Conservation (phyloP, 1,140 invertebrate species). For the Drosophila kikkawai region DNA sequence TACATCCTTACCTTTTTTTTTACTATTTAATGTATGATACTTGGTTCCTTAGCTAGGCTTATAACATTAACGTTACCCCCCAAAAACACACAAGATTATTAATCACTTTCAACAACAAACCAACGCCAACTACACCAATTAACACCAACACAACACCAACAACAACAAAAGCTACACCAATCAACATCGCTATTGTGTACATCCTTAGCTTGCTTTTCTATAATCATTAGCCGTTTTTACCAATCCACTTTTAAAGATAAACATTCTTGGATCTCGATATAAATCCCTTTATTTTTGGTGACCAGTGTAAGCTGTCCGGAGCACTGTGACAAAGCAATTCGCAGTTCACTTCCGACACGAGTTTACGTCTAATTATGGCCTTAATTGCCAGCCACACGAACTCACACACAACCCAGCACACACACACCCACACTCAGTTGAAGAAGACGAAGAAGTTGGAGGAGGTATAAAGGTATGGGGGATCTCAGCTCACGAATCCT, state of each 20-base stretch:
- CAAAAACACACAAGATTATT: background rate
- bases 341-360: constrained; percentile 50
- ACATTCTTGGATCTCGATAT: background rate
- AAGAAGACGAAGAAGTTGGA: background rate
- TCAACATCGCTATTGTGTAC: background rate
- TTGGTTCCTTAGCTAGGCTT: background rate
- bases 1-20: background rate
- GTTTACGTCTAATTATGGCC: constrained; percentile 49
- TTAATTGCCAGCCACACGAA: constrained; percentile 44
- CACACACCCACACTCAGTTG: background rate
- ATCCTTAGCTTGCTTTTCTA: background rate
- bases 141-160: background rate
- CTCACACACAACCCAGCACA: constrained; percentile 1
- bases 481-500: constrained; percentile 13
- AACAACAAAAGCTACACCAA: constrained; percentile 6
- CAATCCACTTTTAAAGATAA: background rate
- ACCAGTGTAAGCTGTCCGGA: constrained; percentile 21
- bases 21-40: background rate
- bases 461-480: background rate
- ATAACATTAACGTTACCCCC: background rate
- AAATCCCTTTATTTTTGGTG: background rate
- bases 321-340: constrained; percentile 39
- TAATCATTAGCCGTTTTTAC: no score
- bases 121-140: background rate
- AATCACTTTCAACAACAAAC: constrained; percentile 1